phyloP scores from a whole-genome alignment of 1,140 invertebrate genomes.

The Euglossa dilemma region DNA sequence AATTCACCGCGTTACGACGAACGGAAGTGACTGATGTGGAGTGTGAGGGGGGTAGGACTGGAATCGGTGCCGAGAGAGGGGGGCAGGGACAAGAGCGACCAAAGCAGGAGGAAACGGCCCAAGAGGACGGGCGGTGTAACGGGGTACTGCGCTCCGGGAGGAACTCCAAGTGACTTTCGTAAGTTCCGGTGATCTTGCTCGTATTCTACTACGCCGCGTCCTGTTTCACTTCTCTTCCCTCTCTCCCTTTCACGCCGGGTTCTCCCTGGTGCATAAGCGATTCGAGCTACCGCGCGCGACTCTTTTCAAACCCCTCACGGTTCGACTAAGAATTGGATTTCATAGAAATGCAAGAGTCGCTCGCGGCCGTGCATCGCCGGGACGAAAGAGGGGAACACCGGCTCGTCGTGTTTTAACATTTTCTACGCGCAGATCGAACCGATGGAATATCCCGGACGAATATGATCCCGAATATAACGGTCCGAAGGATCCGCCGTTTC shows the following conservation, averaged over 20 bases:
- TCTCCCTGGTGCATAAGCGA: conserved; percentile 13
- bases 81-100: not conserved
- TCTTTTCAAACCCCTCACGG: not conserved
- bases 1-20: conserved; percentile 35
- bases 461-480: conserved; percentile 10
- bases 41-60: not conserved
- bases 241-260: not conserved
- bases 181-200: conserved; percentile 47
- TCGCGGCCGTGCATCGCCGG: not conserved
- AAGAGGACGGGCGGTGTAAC: not conserved
- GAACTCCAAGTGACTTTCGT: conserved; percentile 42
- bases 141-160: not conserved
- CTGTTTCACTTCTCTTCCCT: not conserved
- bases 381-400: not conserved
- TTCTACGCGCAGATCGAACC: not conserved
- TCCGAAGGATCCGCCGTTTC: not conserved
- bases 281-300: conserved; percentile 5
- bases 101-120: conserved; percentile 1
- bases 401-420: conserved; percentile 2
- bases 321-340: conserved; percentile 60
- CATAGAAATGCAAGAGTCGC: conserved; percentile 53
- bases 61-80: not conserved
- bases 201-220: not conserved
- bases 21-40: not conserved
- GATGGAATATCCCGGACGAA: not conserved